Conservation (phyloP, 2,113 vertebrate genomes). For the Tringa solitaria region DNA sequence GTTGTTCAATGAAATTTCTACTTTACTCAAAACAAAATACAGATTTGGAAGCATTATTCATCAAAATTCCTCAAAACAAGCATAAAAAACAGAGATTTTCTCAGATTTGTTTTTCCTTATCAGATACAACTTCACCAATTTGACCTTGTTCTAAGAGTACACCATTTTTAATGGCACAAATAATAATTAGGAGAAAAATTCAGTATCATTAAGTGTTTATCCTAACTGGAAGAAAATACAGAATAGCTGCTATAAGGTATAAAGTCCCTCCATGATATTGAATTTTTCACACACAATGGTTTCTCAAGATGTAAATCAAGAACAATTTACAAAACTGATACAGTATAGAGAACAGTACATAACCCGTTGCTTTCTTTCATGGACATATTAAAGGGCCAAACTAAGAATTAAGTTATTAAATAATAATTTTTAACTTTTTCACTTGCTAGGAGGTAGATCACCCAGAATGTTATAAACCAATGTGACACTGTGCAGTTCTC, state of each 20-base stretch:
- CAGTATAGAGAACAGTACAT: not conserved
- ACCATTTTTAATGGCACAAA: not conserved
- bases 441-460: not conserved
- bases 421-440: not conserved
- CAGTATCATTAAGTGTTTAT: not conserved
- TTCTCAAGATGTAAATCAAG: not conserved
- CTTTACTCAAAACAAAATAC: not conserved
- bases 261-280: not conserved
- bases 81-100: not conserved
- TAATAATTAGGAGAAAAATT: not conserved
- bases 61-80: not conserved
- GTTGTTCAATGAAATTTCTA: not conserved
- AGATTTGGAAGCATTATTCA: not conserved
- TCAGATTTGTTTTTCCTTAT: not conserved
- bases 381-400: not conserved
- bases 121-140: not conserved
- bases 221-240: not conserved
- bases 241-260: not conserved
- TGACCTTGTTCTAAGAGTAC: not conserved
- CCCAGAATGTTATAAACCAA: not conserved
- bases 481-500: not conserved
- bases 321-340: not conserved
- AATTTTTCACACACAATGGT: not conserved
- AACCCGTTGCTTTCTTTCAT: rapidly evolving
- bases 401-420: not conserved